phyloP scores from a whole-genome alignment of 2,888 invertebrate species.

The Drosophila helvetica region DNA sequence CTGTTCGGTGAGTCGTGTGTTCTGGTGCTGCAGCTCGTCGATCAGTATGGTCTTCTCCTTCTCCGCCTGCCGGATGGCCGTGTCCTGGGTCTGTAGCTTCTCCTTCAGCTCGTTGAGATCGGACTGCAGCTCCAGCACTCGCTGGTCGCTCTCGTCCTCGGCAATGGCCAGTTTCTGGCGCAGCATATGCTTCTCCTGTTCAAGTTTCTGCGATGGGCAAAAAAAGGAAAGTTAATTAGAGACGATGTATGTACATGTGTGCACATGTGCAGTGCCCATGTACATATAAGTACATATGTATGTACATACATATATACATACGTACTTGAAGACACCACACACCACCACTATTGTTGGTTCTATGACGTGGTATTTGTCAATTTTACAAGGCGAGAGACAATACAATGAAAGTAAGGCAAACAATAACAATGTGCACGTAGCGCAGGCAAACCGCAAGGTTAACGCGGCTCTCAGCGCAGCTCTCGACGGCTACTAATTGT shows the following conservation, averaged over 20 bases:
- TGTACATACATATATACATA: too few relatives aligned
- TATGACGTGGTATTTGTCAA: slow-evolving; percentile 56
- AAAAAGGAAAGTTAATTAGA: slow-evolving; percentile 43
- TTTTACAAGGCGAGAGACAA: slow-evolving; percentile 51
- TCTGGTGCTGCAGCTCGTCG: slow-evolving; percentile 94
- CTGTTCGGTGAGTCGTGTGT: slow-evolving; percentile 92
- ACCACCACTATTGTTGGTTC: slow-evolving; percentile 56
- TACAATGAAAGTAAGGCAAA: slow-evolving; percentile 66
- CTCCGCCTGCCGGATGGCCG: slow-evolving; percentile 85
- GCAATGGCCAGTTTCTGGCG: slow-evolving; percentile 93
- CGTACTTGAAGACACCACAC: too few relatives aligned
- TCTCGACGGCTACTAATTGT: slow-evolving; percentile 57
- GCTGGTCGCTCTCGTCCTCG: slow-evolving; percentile 94
- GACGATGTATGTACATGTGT: slow-evolving; percentile 1
- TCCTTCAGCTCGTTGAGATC: slow-evolving; percentile 92
- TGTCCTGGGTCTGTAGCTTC: slow-evolving; percentile 88
- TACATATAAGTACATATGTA: too few relatives aligned
- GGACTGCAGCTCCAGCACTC: slow-evolving; percentile 93
- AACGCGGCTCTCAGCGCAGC: slow-evolving; percentile 42
- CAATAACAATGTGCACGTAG: slow-evolving; percentile 71
- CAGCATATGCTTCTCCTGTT: slow-evolving; percentile 96
- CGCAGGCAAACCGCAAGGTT: slow-evolving; percentile 65
- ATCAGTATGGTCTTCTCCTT: slow-evolving; percentile 92
- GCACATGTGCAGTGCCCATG: slow-evolving; percentile 6
- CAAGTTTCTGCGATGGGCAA: slow-evolving; percentile 88